Percentiles rank a stretch among this genome's conserved stretches.
These are phyloP conservation scores for Acrossocheilus fasciatus DNA, from an alignment of 2,797 vertebrate genomes.

Conservation along the genomic window DNA sequence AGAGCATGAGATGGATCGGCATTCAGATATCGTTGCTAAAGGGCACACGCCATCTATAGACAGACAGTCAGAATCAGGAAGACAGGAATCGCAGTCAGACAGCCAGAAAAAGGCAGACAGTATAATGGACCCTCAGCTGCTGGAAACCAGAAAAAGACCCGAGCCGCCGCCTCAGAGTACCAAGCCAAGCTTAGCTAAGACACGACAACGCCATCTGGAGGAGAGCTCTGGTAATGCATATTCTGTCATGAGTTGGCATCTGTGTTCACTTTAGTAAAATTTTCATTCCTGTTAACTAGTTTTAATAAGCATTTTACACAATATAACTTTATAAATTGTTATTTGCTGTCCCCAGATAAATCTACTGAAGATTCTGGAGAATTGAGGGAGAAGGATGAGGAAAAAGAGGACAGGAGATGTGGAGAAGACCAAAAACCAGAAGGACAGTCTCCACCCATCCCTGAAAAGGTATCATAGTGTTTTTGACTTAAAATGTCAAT, in stretches of 20 bases:
- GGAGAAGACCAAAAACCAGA: slow-evolving; percentile 71
- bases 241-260: neutral
- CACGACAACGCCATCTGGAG: slow-evolving; percentile 84
- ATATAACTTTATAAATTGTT: neutral
- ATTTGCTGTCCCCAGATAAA: slow-evolving; percentile 36
- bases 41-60: slow-evolving; percentile 62
- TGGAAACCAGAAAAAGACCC: slow-evolving; percentile 70
- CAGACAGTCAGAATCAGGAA: slow-evolving; percentile 61
- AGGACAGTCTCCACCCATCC: slow-evolving; percentile 69
- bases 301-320: neutral
- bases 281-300: neutral
- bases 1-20: slow-evolving; percentile 55
- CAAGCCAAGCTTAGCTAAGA: slow-evolving; percentile 80
- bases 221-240: slow-evolving; percentile 77
- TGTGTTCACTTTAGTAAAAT: neutral
- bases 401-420: slow-evolving; percentile 57
- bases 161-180: slow-evolving; percentile 80
- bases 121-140: slow-evolving; percentile 18
- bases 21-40: slow-evolving; percentile 58
- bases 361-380: slow-evolving; percentile 71
- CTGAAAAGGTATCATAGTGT: slow-evolving; percentile 66
- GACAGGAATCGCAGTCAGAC: slow-evolving; percentile 62
- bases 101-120: slow-evolving; percentile 23
- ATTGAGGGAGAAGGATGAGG: slow-evolving; percentile 60
- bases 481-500: neutral